Percentiles rank a stretch among this genome's conserved stretches.
phyloP scores from a whole-genome alignment of 2,113 vertebrate genomes.

The Oreochromis spilurus region DNA sequence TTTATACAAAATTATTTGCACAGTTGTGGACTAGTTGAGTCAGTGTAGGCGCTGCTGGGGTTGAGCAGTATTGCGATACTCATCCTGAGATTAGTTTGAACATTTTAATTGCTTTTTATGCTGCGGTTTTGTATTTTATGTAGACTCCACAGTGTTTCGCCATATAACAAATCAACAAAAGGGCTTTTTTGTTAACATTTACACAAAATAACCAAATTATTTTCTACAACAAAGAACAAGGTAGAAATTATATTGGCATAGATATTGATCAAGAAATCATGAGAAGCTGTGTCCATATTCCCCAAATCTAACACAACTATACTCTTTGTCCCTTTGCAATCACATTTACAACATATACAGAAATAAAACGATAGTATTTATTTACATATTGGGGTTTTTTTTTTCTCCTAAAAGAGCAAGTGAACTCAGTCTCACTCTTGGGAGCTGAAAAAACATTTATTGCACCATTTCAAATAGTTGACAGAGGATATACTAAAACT shows the following conservation, averaged over 20 bases:
- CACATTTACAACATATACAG: not conserved
- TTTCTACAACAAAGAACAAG: not conserved
- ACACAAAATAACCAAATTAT: not conserved
- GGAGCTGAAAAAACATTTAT: not conserved
- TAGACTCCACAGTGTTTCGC: not conserved
- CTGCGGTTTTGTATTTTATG: not conserved
- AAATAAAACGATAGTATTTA: not conserved
- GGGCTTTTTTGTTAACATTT: not conserved
- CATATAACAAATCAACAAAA: not conserved
- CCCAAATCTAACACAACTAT: not conserved
- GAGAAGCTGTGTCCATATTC: accelerated
- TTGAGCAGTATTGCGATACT: not conserved
- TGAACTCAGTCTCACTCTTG: not conserved
- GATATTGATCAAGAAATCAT: not conserved
- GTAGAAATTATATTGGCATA: not conserved
- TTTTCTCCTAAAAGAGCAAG: not conserved
- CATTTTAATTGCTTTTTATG: not conserved
- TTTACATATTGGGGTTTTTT: not conserved
- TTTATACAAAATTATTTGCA: constrained; percentile 5
- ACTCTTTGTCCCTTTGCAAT: not conserved
- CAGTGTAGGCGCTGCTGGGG: not conserved
- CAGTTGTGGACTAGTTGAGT: not conserved
- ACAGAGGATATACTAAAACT: constrained; percentile 3
- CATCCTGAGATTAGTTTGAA: not conserved
- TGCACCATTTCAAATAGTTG: not conserved